Percentiles rank a stretch among this genome's conserved stretches.
Evolutionary conservation across 2,888 invertebrate genomes (phyloP).

Genomic region (Metopia argyrocephala): DNA sequence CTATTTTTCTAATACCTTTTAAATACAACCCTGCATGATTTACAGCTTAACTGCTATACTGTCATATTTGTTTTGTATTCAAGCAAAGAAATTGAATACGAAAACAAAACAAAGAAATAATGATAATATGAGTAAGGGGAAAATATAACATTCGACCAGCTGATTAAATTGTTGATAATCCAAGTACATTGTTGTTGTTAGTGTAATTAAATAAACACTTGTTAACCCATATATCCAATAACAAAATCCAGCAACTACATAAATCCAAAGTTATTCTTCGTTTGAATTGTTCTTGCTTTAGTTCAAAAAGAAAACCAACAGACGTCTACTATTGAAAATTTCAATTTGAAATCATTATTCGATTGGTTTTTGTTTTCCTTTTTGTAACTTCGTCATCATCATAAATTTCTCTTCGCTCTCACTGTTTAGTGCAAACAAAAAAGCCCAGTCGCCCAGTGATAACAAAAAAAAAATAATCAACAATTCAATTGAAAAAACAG

Average conservation of each 20-base stretch:
- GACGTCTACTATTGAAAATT: neutral
- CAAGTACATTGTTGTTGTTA: slow-evolving; percentile 25
- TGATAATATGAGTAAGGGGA: neutral
- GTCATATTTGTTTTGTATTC: neutral
- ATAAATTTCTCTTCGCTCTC: neutral
- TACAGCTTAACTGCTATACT: neutral
- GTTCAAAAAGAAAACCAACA: neutral
- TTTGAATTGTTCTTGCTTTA: too few relatives aligned
- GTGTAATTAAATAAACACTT: slow-evolving; percentile 28
- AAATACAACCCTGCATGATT: slow-evolving; percentile 15
- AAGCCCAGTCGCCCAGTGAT: neutral
- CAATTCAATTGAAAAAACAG: neutral
- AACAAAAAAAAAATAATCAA: neutral
- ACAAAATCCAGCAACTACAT: neutral
- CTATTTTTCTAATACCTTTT: neutral
- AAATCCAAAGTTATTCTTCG: neutral
- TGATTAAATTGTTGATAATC: slow-evolving; percentile 40
- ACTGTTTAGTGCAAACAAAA: neutral
- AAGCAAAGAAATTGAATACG: neutral
- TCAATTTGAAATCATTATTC: neutral
- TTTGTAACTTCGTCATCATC: slow-evolving; percentile 55
- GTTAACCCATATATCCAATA: slow-evolving; percentile 10
- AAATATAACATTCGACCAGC: slow-evolving; percentile 22
- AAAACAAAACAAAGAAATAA: neutral
- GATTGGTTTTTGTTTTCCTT: neutral